Evolutionary conservation across 2,888 invertebrate genomes (phyloP).

Genomic region (Lithosia quadra): DNA sequence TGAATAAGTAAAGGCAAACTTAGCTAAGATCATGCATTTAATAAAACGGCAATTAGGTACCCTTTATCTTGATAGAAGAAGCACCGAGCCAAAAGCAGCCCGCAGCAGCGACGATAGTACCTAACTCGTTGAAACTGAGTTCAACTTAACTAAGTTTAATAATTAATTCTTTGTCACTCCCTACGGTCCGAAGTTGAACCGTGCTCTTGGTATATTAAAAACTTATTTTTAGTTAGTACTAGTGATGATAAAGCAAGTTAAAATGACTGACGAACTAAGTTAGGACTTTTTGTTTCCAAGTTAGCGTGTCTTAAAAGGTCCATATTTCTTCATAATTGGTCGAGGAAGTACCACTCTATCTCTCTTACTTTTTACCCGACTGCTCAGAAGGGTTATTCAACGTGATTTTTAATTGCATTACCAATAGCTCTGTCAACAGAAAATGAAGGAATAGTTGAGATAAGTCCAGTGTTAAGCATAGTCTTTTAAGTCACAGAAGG

Average conservation of each 20-base stretch:
- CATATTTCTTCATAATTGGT: not conserved
- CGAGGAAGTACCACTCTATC: too few relatives aligned
- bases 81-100: not conserved
- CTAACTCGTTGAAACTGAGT: slow-evolving; percentile 30
- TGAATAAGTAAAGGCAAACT: too few relatives aligned
- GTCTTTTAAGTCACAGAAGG: too few relatives aligned
- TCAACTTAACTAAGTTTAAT: slow-evolving; percentile 40
- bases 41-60: not conserved
- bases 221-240: slow-evolving; percentile 12
- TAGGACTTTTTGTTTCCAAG: not conserved
- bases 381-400: too few relatives aligned
- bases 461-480: too few relatives aligned
- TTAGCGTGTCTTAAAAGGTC: not conserved
- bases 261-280: not conserved
- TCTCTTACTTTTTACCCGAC: too few relatives aligned
- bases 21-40: not conserved
- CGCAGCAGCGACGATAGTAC: slow-evolving; percentile 12
- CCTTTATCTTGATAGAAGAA: not conserved
- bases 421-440: too few relatives aligned
- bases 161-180: slow-evolving; percentile 30
- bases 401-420: too few relatives aligned
- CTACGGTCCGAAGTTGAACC: slow-evolving; percentile 14
- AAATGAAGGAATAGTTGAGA: too few relatives aligned
- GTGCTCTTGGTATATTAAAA: slow-evolving; percentile 1
- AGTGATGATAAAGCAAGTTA: slow-evolving; percentile 5